Base-by-base conservation (phyloP, 2,888 invertebrate genomes). In the Drosophila imparisetae region DNA sequence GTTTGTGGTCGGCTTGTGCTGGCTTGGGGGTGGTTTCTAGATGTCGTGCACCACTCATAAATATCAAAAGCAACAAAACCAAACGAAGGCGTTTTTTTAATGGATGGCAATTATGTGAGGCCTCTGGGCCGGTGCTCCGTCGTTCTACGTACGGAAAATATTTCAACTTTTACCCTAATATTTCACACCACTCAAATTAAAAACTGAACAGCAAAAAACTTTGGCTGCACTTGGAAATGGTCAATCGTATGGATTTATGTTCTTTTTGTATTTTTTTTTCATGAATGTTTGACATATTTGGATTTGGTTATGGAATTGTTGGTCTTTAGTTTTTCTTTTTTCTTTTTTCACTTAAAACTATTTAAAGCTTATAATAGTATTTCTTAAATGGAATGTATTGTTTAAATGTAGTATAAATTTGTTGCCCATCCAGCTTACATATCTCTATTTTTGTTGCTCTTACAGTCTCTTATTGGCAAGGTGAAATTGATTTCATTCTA, bases 81-180 rank as follows among this genome's bases (percentile, higher is more conserved):
- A 63, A 72, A 50, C 53, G 60, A 63, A 66, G 72, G 54, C 66
- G 70, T 63, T 68, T 69, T 66, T 54, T 86, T 78, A 89, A 86
- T 83, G 89, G 72, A 79, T 72, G 68, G 79, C 82, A 83, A 89
- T 83, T 89, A 83, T 73, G 64, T 60, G 62, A 71, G 58, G 54
- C 60, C 36, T 49, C 32, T 61, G 62, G 49, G 61, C 36, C 49
- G 49, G 61, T 27, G 36, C 29, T 30, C 6, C 36, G 18, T 15
- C 24, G 24, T 30, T 24, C 15, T 27, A 10, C 30, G 18, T 11
- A n/a, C 21, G 4, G 57, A n/a, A 38, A 53, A 49, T 64, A 48
- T 32, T 32, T 64, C 18, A 54, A 27, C 32, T 32, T 63, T 48
- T 21, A 40, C 15, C 24, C 13, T 27, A 40, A 45, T 54, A 59